phyloP scores from a whole-genome alignment of 1,140 invertebrate species.

The Anoplophora glabripennis region DNA sequence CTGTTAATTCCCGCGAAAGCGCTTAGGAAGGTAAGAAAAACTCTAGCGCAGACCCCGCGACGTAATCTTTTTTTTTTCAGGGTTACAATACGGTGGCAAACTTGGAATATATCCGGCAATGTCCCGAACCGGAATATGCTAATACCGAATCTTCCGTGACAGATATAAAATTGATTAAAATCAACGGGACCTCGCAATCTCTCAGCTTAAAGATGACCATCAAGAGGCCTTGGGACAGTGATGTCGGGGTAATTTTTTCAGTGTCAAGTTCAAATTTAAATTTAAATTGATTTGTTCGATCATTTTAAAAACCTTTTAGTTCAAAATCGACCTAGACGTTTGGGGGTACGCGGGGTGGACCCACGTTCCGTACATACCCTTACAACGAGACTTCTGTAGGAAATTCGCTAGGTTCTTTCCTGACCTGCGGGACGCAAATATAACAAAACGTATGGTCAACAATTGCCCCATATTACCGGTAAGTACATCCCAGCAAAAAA shows the following conservation, averaged over 20 bases:
- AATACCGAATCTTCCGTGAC: slow-evolving; percentile 13
- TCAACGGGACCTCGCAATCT: slow-evolving; percentile 11
- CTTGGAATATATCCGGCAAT: no score
- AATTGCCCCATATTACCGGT: slow-evolving; percentile 26
- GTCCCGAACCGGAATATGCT: slow-evolving; percentile 10
- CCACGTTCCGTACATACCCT: slow-evolving; percentile 14
- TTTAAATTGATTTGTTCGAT: not conserved
- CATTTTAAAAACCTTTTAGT: not conserved
- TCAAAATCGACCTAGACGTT: slow-evolving; percentile 5
- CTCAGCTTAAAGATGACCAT: slow-evolving; percentile 14
- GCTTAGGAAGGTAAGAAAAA: no score
- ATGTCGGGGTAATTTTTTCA: slow-evolving; percentile 11
- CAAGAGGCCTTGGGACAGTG: slow-evolving; percentile 17
- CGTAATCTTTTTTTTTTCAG: no score
- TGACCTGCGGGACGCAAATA: no score
- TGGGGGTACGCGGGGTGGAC: slow-evolving; percentile 19
- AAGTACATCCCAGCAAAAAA: no score
- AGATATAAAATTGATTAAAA: slow-evolving; percentile 13
- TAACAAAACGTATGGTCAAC: not conserved
- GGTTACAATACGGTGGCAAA: no score
- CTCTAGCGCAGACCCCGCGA: no score
- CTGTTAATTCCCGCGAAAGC: no score
- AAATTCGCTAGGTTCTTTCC: not conserved
- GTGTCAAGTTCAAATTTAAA: not conserved
- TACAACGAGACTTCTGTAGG: slow-evolving; percentile 15